Percentiles rank a stretch among this genome's conserved stretches.
These are phyloP conservation scores for Perizoma affinitatum DNA, from an alignment of 2,888 invertebrate genomes.

Conservation along the genomic window DNA sequence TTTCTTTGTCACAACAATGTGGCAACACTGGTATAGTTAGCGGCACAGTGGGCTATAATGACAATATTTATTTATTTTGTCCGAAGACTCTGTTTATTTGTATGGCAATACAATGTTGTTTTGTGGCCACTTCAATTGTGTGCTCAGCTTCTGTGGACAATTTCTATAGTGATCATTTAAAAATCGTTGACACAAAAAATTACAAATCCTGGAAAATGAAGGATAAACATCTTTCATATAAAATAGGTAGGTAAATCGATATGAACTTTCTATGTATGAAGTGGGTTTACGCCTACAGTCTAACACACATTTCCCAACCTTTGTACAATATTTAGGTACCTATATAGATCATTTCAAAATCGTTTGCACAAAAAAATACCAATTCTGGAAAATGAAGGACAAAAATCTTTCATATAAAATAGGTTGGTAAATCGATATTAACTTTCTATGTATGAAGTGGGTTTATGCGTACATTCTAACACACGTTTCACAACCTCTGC, in stretches of 20 bases:
- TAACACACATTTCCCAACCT: too few relatives aligned
- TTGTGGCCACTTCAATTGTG: constrained; percentile 55
- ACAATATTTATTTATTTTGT: constrained; percentile 70
- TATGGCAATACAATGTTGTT: constrained; percentile 51
- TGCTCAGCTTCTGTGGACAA: constrained; percentile 44
- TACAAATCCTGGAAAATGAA: not conserved
- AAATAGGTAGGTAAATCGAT: too few relatives aligned
- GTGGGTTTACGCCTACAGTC: too few relatives aligned
- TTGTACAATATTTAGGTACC: too few relatives aligned
- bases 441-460: too few relatives aligned
- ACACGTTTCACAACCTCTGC: too few relatives aligned
- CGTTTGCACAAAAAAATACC: constrained; percentile 14
- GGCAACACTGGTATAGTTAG: constrained; percentile 58
- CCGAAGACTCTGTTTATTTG: constrained; percentile 61
- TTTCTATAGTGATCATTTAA: constrained; percentile 38
- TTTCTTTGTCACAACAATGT: constrained; percentile 63
- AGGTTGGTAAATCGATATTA: too few relatives aligned
- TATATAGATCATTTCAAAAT: constrained; percentile 25
- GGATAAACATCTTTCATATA: too few relatives aligned
- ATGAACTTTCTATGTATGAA: too few relatives aligned
- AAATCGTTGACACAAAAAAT: constrained; percentile 20
- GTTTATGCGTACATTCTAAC: too few relatives aligned
- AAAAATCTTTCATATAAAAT: too few relatives aligned
- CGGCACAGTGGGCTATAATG: constrained; percentile 61
- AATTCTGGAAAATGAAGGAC: not conserved